A percentile compares a stretch with the other conserved stretches of the same genome.
Conservation (phyloP, 1,140 invertebrate genomes). For the Lepidurus packardi region DNA sequence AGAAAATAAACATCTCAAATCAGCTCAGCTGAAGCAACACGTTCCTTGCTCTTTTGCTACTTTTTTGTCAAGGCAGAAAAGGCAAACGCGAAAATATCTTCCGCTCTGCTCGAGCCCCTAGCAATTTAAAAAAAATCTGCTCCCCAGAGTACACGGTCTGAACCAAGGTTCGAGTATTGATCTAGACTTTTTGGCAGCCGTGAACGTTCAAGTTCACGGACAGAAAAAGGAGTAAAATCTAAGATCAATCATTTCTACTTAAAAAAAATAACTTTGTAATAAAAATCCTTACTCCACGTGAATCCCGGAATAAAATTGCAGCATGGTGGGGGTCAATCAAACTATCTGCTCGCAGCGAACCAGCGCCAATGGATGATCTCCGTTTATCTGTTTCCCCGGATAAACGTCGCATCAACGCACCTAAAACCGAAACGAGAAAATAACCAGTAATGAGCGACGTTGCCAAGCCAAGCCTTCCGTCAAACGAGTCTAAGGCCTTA, state of each 20-base stretch:
- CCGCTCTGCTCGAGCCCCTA: too few species aligned
- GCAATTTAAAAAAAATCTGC: too few species aligned
- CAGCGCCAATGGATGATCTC: constrained; percentile 62
- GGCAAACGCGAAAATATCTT: too few species aligned
- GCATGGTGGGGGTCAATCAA: constrained; percentile 71
- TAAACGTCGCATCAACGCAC: constrained; percentile 51
- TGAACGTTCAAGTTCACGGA: neutral
- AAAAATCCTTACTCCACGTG: constrained; percentile 69
- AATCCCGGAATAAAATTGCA: constrained; percentile 79
- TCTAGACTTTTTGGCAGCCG: too few species aligned
- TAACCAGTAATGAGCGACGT: neutral
- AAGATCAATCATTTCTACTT: neutral
- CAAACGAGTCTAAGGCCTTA: neutral
- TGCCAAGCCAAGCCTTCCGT: too few species aligned
- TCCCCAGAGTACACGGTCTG: too few species aligned
- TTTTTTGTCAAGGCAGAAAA: too few species aligned
- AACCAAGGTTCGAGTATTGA: too few species aligned
- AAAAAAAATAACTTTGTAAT: constrained; percentile 5
- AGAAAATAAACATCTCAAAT: neutral
- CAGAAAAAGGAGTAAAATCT: neutral
- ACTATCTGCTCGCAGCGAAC: constrained; percentile 47
- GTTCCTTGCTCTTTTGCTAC: too few species aligned
- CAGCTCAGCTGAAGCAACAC: neutral
- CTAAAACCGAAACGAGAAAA: constrained; percentile 34
- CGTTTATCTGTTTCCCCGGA: constrained; percentile 66